Evolutionary conservation across 2,113 vertebrate species (phyloP).

Genomic region (Neoarius graeffei): DNA sequence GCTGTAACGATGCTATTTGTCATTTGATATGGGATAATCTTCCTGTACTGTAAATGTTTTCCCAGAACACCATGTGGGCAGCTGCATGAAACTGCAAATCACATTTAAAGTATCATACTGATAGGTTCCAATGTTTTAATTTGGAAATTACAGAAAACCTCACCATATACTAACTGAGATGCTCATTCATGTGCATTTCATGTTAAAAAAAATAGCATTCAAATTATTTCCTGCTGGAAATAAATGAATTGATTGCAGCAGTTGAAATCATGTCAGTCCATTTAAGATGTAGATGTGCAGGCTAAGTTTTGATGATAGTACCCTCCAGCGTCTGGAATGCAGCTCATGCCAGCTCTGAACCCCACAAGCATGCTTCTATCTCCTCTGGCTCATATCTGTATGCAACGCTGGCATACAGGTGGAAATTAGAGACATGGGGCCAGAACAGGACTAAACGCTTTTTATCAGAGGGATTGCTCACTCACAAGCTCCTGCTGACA

Average conservation of each 20-base stretch:
- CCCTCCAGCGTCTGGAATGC: background rate
- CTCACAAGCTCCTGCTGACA: background rate
- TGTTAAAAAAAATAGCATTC: background rate
- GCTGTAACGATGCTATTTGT: too few species aligned
- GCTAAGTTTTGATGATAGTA: background rate
- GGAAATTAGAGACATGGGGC: slow-evolving; percentile 30
- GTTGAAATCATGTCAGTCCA: background rate
- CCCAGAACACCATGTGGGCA: background rate
- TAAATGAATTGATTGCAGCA: background rate
- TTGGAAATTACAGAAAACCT: background rate
- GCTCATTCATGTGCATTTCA: background rate
- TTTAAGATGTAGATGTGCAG: background rate
- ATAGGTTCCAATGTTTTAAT: background rate
- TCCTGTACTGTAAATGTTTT: background rate
- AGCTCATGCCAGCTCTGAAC: background rate
- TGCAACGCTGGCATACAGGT: background rate
- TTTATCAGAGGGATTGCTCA: slow-evolving; percentile 28
- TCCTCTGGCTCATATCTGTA: slow-evolving; percentile 1
- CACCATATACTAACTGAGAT: background rate
- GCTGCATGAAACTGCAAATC: background rate
- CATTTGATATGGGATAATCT: background rate
- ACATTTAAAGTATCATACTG: background rate
- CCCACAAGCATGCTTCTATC: background rate
- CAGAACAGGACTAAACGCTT: slow-evolving; percentile 26
- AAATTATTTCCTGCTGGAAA: background rate